Conservation (phyloP, 2,888 invertebrate species). For the Acrocyrtus sp. region DNA sequence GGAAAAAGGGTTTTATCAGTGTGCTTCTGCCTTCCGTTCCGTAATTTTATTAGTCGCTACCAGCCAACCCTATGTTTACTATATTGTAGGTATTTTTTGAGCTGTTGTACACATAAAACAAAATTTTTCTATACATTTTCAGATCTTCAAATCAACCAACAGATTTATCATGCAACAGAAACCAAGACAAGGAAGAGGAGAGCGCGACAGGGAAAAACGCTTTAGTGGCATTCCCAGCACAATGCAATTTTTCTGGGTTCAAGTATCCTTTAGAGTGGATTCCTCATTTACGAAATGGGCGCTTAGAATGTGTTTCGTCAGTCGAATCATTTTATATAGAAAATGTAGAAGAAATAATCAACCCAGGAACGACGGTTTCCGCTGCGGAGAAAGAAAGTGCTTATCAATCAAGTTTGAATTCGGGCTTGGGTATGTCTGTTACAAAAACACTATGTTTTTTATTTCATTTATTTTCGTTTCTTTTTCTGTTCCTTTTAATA, state of each 20-base stretch:
- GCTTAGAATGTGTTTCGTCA: constrained; percentile 50
- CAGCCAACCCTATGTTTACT: too few species aligned
- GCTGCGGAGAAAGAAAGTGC: neutral
- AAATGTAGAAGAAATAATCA: constrained; percentile 12
- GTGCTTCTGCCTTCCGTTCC: too few species aligned
- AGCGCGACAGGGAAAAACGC: too few species aligned
- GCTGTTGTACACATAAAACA: too few species aligned
- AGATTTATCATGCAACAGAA: too few species aligned
- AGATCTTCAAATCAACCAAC: too few species aligned
- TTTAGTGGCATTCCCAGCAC: constrained; percentile 88
- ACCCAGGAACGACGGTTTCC: neutral
- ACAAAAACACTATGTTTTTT: too few species aligned
- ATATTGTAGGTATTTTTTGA: too few species aligned
- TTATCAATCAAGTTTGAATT: constrained; percentile 1
- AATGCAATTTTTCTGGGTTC: constrained; percentile 93
- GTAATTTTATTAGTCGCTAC: too few species aligned
- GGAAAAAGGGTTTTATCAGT: too few species aligned
- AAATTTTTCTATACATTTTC: too few species aligned
- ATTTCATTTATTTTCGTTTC: neutral
- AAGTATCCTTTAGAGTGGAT: constrained; percentile 87
- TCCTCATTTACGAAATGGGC: constrained; percentile 72
- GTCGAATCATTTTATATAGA: constrained; percentile 54
- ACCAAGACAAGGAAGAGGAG: too few species aligned
- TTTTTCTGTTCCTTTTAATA: neutral
- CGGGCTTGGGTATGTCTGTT: neutral